phyloP scores from a whole-genome alignment of 2,888 invertebrate genomes.

The Tricholauxania praeusta region DNA sequence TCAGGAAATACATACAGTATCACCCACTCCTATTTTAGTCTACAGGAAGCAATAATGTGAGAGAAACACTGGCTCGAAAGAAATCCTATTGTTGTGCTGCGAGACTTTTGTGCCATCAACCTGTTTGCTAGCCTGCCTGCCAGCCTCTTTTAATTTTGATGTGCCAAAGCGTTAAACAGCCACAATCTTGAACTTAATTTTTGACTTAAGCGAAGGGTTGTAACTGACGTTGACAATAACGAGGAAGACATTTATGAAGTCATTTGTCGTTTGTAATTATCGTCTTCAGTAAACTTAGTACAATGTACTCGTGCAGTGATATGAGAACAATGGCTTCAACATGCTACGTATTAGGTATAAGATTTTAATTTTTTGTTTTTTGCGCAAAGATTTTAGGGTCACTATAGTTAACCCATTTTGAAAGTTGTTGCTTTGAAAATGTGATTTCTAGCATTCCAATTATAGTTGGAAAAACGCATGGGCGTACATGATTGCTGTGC shows the following conservation, averaged over 20 bases:
- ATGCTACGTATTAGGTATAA: background rate
- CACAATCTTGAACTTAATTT: constrained; percentile 43
- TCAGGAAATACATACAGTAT: background rate
- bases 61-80: too few relatives aligned
- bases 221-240: background rate
- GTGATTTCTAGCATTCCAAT: too few relatives aligned
- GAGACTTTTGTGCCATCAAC: too few relatives aligned
- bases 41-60: background rate
- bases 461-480: too few relatives aligned
- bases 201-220: constrained; percentile 17
- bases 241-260: constrained; percentile 42
- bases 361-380: background rate
- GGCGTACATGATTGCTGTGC: too few relatives aligned
- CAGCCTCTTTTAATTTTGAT: constrained; percentile 31
- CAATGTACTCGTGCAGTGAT: background rate
- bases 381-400: background rate
- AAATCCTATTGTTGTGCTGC: background rate
- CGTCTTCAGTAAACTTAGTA: background rate
- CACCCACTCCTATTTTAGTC: constrained; percentile 8
- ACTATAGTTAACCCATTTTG: background rate
- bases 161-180: constrained; percentile 43
- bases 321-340: constrained; percentile 14
- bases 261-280: constrained; percentile 28
- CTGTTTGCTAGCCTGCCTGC: background rate
- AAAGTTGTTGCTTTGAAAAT: too few relatives aligned